Conservation (phyloP, 2,797 vertebrate genomes). For the Enteromius radiatus region DNA sequence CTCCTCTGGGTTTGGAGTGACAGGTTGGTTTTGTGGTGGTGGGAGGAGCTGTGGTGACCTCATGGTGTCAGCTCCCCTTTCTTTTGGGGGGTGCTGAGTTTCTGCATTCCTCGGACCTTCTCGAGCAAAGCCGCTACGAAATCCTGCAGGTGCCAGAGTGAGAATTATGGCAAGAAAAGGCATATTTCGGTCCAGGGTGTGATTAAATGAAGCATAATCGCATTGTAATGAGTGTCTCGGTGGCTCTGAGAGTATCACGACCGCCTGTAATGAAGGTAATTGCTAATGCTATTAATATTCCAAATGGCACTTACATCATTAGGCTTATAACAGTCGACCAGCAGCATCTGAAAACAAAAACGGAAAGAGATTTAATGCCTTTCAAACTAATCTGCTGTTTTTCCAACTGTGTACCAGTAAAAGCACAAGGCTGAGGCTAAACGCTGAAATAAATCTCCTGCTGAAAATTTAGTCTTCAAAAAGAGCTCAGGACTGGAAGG, state of each 20-base stretch:
- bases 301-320: constrained; percentile 76
- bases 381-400: background rate
- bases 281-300: constrained; percentile 15
- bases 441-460: constrained; percentile 23
- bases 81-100: constrained; percentile 83
- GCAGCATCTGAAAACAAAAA: constrained; percentile 71
- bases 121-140: constrained; percentile 81
- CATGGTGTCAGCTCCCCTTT: constrained; percentile 70
- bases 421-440: background rate
- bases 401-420: constrained; percentile 6
- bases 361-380: constrained; percentile 20
- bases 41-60: constrained; percentile 46
- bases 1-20: constrained; percentile 49
- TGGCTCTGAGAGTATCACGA: background rate
- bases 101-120: constrained; percentile 84
- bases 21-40: constrained; percentile 49
- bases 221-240: background rate
- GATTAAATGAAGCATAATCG: constrained; percentile 8
- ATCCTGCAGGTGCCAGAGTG: constrained; percentile 63
- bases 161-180: background rate
- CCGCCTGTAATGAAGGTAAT: constrained; percentile 15
- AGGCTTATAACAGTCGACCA: constrained; percentile 85
- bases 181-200: background rate
- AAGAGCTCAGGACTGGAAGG: background rate
- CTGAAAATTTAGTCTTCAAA: background rate